Conservation (phyloP, 2,888 invertebrate species). For the Leptopterna dolabrata region DNA sequence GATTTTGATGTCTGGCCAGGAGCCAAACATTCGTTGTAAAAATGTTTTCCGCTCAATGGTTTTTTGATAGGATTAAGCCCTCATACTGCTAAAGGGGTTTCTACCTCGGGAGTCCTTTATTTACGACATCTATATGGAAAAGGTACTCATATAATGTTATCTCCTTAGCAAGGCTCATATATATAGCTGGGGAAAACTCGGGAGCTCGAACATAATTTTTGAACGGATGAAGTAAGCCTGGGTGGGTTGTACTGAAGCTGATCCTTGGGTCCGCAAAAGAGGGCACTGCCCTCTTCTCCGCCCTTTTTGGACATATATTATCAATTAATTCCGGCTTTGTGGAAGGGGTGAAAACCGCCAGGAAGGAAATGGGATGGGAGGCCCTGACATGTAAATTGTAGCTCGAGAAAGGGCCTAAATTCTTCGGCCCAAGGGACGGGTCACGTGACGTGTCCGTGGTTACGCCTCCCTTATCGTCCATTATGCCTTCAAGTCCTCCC, state of each 20-base stretch:
- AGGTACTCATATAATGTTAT: constrained; percentile 19
- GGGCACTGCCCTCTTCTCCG: neutral
- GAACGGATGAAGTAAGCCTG: constrained; percentile 29
- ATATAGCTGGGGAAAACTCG: neutral
- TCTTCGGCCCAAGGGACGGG: constrained; percentile 37
- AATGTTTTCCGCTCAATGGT: neutral
- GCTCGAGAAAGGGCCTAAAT: constrained; percentile 37
- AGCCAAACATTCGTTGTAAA: neutral
- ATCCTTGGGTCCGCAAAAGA: constrained; percentile 17
- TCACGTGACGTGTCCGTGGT: constrained; percentile 40
- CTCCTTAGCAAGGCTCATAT: neutral
- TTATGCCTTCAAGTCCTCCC: constrained; percentile 33
- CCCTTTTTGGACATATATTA: constrained; percentile 37
- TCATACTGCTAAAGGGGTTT: neutral
- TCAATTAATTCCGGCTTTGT: constrained; percentile 47
- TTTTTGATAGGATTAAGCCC: neutral
- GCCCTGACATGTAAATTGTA: constrained; percentile 38
- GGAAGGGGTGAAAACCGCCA: constrained; percentile 46
- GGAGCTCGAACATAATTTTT: constrained; percentile 23
- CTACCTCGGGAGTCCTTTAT: neutral
- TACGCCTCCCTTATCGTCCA: constrained; percentile 39
- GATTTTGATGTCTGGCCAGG: neutral
- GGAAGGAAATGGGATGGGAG: neutral
- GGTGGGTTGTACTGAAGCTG: neutral
- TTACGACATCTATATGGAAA: neutral